These are phyloP conservation scores for Abscondita cerata DNA, from an alignment of 2,888 invertebrate species.

Conservation along the genomic window DNA sequence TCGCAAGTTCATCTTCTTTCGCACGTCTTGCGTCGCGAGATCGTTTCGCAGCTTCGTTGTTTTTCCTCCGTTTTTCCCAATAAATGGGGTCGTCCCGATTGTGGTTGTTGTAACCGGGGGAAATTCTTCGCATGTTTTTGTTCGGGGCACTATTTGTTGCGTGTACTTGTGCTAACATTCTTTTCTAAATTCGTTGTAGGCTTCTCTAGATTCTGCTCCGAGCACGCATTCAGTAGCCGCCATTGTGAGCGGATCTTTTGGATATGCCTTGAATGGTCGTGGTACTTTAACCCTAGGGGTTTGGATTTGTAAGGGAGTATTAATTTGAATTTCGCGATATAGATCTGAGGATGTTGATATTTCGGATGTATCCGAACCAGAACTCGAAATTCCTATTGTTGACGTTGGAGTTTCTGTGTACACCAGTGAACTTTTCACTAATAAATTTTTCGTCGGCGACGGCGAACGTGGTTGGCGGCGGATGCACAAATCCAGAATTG, in stretches of 20 bases:
- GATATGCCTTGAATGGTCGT: conserved; percentile 75
- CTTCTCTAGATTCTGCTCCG: conserved; percentile 68
- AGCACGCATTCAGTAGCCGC: conserved; percentile 61
- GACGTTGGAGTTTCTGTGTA: conserved; percentile 39
- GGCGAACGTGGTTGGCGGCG: conserved; percentile 41
- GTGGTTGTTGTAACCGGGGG: conserved; percentile 38
- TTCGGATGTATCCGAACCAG: conserved; percentile 44
- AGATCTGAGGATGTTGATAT: conserved; percentile 39
- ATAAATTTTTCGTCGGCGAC: conserved; percentile 15
- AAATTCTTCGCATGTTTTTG: conserved; percentile 72
- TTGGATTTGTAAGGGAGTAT: neutral
- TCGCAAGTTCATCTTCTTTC: conserved; percentile 91
- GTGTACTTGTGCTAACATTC: conserved; percentile 73
- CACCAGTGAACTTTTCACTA: conserved; percentile 21
- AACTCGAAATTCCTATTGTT: conserved; percentile 40
- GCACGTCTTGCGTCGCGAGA: conserved; percentile 88
- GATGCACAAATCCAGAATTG: conserved; percentile 48
- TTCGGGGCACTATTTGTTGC: conserved; percentile 64
- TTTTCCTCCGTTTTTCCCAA: conserved; percentile 86
- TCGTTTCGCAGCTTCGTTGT: conserved; percentile 94
- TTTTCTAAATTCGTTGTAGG: conserved; percentile 74
- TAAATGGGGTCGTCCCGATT: conserved; percentile 75
- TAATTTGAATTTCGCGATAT: conserved; percentile 11
- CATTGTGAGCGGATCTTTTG: conserved; percentile 71
- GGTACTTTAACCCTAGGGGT: conserved; percentile 57